phyloP scores from a whole-genome alignment of 2,888 invertebrate species.

The Cryptocheilus praepositus region DNA sequence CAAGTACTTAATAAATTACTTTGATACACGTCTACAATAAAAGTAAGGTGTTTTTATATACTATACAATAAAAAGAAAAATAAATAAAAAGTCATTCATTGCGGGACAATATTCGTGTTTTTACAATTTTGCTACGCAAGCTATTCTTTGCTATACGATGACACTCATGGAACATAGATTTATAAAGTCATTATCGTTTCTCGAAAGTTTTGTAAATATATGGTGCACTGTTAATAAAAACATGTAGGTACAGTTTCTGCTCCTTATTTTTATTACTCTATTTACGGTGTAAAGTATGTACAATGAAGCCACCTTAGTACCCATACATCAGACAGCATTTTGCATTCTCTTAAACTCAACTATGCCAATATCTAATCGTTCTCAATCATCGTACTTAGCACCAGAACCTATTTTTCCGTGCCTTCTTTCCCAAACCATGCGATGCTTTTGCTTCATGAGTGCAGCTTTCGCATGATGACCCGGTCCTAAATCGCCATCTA shows the following conservation, averaged over 20 bases:
- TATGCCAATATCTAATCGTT: not conserved
- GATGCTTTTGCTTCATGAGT: constrained; percentile 99
- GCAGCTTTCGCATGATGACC: constrained; percentile 83
- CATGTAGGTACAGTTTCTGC: constrained; percentile 3
- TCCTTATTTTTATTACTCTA: constrained; percentile 9
- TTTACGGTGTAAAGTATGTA: too few species aligned
- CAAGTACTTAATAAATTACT: constrained; percentile 60
- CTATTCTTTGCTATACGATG: not conserved
- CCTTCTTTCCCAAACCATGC: constrained; percentile 97
- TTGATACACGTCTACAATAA: constrained; percentile 59
- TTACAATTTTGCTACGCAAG: not conserved
- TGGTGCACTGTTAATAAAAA: too few species aligned
- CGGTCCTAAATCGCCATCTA: constrained; percentile 95
- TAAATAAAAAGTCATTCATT: constrained; percentile 14
- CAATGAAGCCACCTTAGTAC: too few species aligned
- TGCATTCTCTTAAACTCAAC: too few species aligned
- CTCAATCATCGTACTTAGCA: constrained; percentile 72
- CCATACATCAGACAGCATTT: too few species aligned
- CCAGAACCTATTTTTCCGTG: constrained; percentile 87
- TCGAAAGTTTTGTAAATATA: too few species aligned
- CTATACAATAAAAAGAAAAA: constrained; percentile 45
- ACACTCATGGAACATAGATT: not conserved
- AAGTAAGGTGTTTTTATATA: constrained; percentile 55
- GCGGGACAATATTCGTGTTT: not conserved
- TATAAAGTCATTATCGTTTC: not conserved